phyloP scores from a whole-genome alignment of 2,888 invertebrate species.

The Eurois occulta region DNA sequence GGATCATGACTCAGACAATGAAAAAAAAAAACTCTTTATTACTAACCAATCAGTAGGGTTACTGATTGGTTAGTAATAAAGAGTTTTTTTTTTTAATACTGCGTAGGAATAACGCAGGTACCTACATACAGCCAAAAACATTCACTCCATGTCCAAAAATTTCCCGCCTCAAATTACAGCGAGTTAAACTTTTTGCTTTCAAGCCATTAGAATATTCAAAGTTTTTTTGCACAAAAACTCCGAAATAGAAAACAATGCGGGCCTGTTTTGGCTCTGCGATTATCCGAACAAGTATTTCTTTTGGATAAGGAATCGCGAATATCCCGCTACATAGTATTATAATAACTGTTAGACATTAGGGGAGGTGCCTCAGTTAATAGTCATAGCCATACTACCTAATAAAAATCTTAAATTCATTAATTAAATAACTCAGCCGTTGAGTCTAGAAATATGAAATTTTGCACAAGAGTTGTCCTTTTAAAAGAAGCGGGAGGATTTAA shows the following conservation, averaged over 20 bases:
- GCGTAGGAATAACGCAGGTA: conserved; percentile 31
- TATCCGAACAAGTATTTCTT: conserved; percentile 66
- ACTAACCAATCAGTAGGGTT: too few species aligned
- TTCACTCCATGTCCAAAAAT: conserved; percentile 50
- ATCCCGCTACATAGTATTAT: conserved; percentile 66
- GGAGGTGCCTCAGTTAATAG: conserved; percentile 30
- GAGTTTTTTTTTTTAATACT: background rate
- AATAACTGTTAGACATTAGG: conserved; percentile 64
- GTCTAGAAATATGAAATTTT: background rate
- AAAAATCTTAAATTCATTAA: background rate
- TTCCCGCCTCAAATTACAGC: conserved; percentile 50
- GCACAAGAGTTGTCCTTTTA: background rate
- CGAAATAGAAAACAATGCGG: conserved; percentile 64
- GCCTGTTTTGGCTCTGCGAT: conserved; percentile 62
- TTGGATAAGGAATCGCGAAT: conserved; percentile 62
- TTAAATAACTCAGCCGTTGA: background rate
- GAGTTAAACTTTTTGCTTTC: conserved; percentile 62
- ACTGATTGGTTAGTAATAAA: background rate
- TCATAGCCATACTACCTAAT: background rate
- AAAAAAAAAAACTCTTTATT: too few species aligned
- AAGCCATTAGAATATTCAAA: conserved; percentile 63
- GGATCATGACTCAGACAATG: background rate
- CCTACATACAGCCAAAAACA: conserved; percentile 48
- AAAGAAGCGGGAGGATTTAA: background rate
- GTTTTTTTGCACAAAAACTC: conserved; percentile 60